Conservation (phyloP, 1,140 invertebrate genomes). For the Tetraneura akinire region DNA sequence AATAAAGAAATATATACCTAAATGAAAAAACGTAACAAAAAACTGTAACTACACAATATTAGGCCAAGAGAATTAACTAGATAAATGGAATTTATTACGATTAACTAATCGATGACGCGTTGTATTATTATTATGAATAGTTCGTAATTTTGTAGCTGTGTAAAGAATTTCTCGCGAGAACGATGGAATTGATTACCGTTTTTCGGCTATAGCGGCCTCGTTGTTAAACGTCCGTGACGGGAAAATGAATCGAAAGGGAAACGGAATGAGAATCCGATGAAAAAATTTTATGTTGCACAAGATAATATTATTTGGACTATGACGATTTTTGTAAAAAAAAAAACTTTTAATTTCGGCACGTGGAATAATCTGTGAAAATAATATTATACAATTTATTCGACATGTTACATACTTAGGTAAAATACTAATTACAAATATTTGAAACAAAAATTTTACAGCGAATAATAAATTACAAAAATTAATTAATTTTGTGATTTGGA, state of each 20-base stretch:
- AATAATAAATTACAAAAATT: too few relatives aligned
- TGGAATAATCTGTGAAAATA: conserved; percentile 20
- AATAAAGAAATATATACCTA: too few relatives aligned
- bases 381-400: too few relatives aligned
- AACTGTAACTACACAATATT: too few relatives aligned
- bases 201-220: background rate
- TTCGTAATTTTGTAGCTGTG: too few relatives aligned
- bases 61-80: background rate
- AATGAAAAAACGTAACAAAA: too few relatives aligned
- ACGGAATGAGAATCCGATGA: background rate
- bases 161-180: background rate
- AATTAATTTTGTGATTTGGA: too few relatives aligned
- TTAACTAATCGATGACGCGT: background rate
- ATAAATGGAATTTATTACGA: background rate
- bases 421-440: too few relatives aligned
- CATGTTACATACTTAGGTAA: too few relatives aligned
- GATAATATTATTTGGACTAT: background rate
- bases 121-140: too few relatives aligned
- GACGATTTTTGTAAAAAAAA: background rate
- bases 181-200: background rate
- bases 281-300: background rate
- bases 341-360: background rate
- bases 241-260: conserved; percentile 31
- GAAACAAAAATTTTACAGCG: too few relatives aligned
- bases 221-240: conserved; percentile 15